phyloP scores from a whole-genome alignment of 1,140 invertebrate genomes.

The Bicyclus anynana region DNA sequence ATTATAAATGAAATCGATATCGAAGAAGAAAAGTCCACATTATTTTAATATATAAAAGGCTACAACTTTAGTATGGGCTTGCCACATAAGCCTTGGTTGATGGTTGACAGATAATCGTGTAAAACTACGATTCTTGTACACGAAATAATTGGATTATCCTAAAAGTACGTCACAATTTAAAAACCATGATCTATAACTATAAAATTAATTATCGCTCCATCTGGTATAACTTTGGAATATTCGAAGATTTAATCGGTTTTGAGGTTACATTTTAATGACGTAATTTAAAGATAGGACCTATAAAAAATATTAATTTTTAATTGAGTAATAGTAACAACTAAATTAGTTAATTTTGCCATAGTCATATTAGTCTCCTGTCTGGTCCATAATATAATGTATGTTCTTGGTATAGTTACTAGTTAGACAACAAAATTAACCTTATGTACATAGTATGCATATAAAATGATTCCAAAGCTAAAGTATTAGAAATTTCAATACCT shows the following conservation, averaged over 20 bases:
- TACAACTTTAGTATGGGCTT: conserved; percentile 49
- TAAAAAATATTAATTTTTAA: conserved; percentile 2
- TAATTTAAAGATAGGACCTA: conserved; percentile 48
- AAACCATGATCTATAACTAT: conserved; percentile 1
- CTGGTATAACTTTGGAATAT: not conserved
- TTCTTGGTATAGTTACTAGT: too few relatives aligned
- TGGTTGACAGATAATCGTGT: conserved; percentile 65
- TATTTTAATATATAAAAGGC: conserved; percentile 51
- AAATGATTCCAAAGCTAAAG: too few relatives aligned
- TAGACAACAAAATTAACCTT: too few relatives aligned
- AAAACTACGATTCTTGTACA: conserved; percentile 49
- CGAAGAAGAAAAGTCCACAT: conserved; percentile 36
- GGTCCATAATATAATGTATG: too few relatives aligned
- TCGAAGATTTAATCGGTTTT: conserved; percentile 20
- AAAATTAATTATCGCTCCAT: conserved; percentile 3
- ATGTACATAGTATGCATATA: too few relatives aligned
- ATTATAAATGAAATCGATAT: conserved; percentile 61
- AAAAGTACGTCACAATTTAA: conserved; percentile 28
- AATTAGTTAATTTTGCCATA: not conserved
- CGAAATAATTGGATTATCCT: conserved; percentile 23
- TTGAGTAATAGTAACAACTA: too few relatives aligned
- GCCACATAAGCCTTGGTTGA: conserved; percentile 67
- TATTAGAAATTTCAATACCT: too few relatives aligned
- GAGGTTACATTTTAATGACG: conserved; percentile 65
- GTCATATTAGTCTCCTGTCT: not conserved